Percentiles rank a stretch among this genome's conserved stretches.
These are phyloP conservation scores for Microchirus variegatus DNA, from an alignment of 2,797 vertebrate species.

Conservation along the genomic window DNA sequence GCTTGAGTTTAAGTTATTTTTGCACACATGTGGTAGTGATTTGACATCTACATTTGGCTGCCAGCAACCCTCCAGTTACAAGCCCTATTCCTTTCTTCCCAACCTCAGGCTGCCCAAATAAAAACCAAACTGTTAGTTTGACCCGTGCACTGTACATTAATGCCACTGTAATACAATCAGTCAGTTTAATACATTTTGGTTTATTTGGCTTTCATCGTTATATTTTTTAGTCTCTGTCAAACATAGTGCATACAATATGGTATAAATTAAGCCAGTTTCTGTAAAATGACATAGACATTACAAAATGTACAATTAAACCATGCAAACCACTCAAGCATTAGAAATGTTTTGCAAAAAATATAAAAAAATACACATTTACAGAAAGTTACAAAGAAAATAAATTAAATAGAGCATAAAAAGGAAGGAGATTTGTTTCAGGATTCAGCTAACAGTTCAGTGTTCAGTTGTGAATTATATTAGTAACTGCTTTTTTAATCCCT, in stretches of 20 bases:
- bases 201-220: slow-evolving; percentile 59
- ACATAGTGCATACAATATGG: slow-evolving; percentile 55
- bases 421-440: too few relatives aligned
- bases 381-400: slow-evolving; percentile 43
- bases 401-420: slow-evolving; percentile 7
- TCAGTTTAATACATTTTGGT: slow-evolving; percentile 35
- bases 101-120: too few relatives aligned
- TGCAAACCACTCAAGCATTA: slow-evolving; percentile 40
- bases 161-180: slow-evolving; percentile 1
- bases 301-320: slow-evolving; percentile 57
- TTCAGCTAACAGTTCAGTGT: too few relatives aligned
- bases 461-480: too few relatives aligned
- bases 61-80: too few relatives aligned
- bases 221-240: slow-evolving; percentile 45
- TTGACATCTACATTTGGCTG: too few relatives aligned
- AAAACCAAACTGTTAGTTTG: too few relatives aligned
- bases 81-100: too few relatives aligned
- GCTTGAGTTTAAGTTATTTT: too few relatives aligned
- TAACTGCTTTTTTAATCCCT: slow-evolving; percentile 9
- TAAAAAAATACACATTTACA: slow-evolving; percentile 54
- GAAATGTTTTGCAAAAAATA: slow-evolving; percentile 43
- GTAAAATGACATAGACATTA: slow-evolving; percentile 59
- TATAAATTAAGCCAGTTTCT: slow-evolving; percentile 55
- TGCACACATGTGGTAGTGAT: too few relatives aligned
- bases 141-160: background rate